Base-by-base conservation (phyloP, 2,888 invertebrate species). In the Stenodera caucasica region DNA sequence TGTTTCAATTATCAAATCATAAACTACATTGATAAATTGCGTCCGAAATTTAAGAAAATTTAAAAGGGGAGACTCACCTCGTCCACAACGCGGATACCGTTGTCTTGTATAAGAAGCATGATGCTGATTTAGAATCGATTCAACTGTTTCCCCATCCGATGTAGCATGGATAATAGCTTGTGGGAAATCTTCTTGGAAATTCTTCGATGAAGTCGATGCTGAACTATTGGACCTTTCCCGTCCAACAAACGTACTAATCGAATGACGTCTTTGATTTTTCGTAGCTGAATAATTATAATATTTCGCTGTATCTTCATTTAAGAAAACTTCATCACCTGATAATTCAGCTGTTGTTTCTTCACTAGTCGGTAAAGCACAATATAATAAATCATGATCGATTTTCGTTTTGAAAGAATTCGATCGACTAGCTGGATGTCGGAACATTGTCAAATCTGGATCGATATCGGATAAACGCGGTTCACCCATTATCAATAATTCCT, bases 381-480 rank as follows among this genome's bases (percentile, higher is more conserved):
- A 80, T 55, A 75, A 67, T 55, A 75, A 63, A 59, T 75, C 76
- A 49, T 68, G 8, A 54, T 67, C 71, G 9, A 58, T 63, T 57
- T 67, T 68, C 57, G 67, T 70, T 61, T 75, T 77, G 57, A 77
- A 59, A 9, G 77, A 77, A 60, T 75, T 77, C 5, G 77, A 71
- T 37, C 74, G 65, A 62, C 72, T 71, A 4, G 70, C 65, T 8
- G 78, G 71, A 26, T 76, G 73, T 60, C 76, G 78, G 58, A 81
- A 80, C 0, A 45, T 21, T 1, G 82, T 82, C 37, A 78, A 52
- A 60, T 80, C 79, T 7, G 86, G 86, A 0, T 90, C 90, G 40
- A 90, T 85, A 70, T 90, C 90, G 0, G 87, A 85, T 0, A 89
- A 85, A 64, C 90, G 81, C 0, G 90, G 90, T 67, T 89, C 88